phyloP scores from a whole-genome alignment of 2,888 invertebrate genomes.

The Nyleta sp. region DNA sequence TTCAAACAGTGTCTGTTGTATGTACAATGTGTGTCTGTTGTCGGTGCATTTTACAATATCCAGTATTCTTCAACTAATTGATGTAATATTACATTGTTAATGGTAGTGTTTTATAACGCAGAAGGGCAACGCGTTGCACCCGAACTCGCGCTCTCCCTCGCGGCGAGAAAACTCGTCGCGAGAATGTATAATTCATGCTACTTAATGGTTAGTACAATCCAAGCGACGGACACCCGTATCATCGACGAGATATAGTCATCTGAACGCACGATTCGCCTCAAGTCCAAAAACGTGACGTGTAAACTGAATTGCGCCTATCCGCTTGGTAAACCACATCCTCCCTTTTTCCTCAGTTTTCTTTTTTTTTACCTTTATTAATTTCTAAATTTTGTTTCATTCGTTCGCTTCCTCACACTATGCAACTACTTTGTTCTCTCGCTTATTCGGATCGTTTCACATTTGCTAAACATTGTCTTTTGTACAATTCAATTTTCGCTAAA shows the following conservation, averaged over 20 bases:
- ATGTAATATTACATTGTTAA: constrained; percentile 48
- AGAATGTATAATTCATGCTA: constrained; percentile 47
- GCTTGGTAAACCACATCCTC: neutral
- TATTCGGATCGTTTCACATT: neutral
- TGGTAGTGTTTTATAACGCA: constrained; percentile 49
- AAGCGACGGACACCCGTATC: constrained; percentile 43
- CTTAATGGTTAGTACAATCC: constrained; percentile 54
- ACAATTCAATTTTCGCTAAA: constrained; percentile 46
- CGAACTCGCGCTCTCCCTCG: constrained; percentile 7
- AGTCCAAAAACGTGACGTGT: neutral
- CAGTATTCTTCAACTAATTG: constrained; percentile 47
- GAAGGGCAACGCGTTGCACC: constrained; percentile 29
- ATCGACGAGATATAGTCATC: constrained; percentile 31
- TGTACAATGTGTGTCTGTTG: constrained; percentile 70
- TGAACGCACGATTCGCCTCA: constrained; percentile 15
- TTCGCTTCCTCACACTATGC: too few species aligned
- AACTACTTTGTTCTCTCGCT: constrained; percentile 4
- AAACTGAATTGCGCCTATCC: constrained; percentile 25
- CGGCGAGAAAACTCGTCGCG: constrained; percentile 28
- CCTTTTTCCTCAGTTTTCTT: constrained; percentile 11
- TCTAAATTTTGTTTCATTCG: constrained; percentile 15
- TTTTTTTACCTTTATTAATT: constrained; percentile 12
- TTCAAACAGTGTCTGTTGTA: constrained; percentile 66
- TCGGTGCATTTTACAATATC: constrained; percentile 65
- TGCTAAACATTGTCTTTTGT: constrained; percentile 23